These are phyloP conservation scores for Ichneumoninae sp. DNA, from an alignment of 2,888 invertebrate genomes.

Conservation along the genomic window DNA sequence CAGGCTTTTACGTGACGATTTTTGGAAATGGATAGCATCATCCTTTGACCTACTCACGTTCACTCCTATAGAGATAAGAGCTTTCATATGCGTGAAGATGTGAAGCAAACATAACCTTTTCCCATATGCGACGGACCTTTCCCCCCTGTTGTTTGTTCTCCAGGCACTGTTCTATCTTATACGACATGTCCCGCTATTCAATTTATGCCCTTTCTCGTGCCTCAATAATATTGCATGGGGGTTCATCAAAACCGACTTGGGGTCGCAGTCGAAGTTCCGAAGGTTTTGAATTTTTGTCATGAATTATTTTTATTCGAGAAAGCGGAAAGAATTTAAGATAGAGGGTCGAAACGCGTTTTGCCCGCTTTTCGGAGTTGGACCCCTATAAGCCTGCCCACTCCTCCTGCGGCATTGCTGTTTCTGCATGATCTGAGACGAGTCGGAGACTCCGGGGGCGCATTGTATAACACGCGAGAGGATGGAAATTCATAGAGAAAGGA, in stretches of 20 bases:
- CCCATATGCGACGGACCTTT: neutral
- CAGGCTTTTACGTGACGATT: neutral
- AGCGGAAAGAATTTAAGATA: neutral
- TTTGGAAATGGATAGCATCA: neutral
- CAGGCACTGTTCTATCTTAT: neutral
- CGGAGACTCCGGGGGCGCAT: slow-evolving; percentile 35
- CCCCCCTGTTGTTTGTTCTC: neutral
- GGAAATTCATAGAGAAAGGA: slow-evolving; percentile 53
- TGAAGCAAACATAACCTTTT: neutral
- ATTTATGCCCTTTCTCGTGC: neutral
- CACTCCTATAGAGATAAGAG: neutral
- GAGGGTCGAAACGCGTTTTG: neutral
- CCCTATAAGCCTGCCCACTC: slow-evolving; percentile 18
- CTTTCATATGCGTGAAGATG: neutral
- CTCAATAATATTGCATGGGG: neutral
- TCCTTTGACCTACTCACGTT: neutral
- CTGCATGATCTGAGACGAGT: slow-evolving; percentile 49
- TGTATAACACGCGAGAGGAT: slow-evolving; percentile 23
- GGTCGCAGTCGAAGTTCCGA: neutral
- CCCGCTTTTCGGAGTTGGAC: neutral
- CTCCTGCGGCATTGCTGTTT: slow-evolving; percentile 44
- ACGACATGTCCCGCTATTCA: neutral
- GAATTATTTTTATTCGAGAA: neutral
- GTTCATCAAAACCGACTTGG: neutral
- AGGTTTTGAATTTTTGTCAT: neutral